These are phyloP conservation scores for Pachycephus smyrnensis DNA, from an alignment of 2,888 invertebrate genomes.

Conservation along the genomic window DNA sequence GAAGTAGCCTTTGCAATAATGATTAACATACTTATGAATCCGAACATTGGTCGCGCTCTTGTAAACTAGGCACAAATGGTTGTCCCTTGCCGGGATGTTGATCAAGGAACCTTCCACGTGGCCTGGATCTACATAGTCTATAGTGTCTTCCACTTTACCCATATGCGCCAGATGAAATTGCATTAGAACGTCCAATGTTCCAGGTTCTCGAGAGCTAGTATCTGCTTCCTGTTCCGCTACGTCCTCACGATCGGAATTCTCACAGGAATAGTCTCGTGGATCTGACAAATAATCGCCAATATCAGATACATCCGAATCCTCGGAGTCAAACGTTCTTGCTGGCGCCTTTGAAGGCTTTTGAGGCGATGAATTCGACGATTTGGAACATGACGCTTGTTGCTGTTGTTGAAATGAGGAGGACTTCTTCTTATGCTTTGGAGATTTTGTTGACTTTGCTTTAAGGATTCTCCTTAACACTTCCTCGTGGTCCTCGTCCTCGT, in stretches of 20 bases:
- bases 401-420: conserved; percentile 9
- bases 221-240: conserved; percentile 27
- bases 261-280: conserved; percentile 40
- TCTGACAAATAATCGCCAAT: conserved; percentile 55
- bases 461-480: conserved; percentile 13
- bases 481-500: conserved; percentile 30
- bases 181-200: conserved; percentile 57
- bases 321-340: conserved; percentile 32
- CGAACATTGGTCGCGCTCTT: conserved; percentile 68
- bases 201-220: conserved; percentile 18
- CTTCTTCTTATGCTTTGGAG: conserved; percentile 22
- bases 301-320: conserved; percentile 52
- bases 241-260: conserved; percentile 41
- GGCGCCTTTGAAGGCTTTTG: not conserved
- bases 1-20: conserved; percentile 57
- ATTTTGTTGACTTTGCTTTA: conserved; percentile 27
- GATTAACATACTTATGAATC: conserved; percentile 59
- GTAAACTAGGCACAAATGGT: conserved; percentile 77
- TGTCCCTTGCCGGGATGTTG: conserved; percentile 74
- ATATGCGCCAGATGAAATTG: conserved; percentile 55
- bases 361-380: conserved; percentile 10
- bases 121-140: conserved; percentile 56
- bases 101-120: conserved; percentile 69
- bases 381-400: conserved; percentile 38
- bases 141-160: conserved; percentile 40